A percentile compares a stretch with the other conserved stretches of the same genome.
These are phyloP conservation scores for Battus philenor DNA, from an alignment of 1,140 invertebrate genomes.

Conservation along the genomic window DNA sequence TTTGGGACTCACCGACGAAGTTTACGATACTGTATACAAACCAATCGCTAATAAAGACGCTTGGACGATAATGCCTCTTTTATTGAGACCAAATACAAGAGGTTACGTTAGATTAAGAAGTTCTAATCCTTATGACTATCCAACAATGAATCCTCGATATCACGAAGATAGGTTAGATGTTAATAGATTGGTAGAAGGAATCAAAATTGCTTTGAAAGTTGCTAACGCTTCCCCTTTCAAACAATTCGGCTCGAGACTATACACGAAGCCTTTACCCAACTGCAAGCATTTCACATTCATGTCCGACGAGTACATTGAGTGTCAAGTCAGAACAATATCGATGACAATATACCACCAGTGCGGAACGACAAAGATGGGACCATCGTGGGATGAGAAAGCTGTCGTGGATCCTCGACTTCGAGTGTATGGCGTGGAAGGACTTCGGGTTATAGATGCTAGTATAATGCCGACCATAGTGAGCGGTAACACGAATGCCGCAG, in stretches of 20 bases:
- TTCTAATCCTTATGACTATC: conserved; percentile 89
- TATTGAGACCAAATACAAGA: conserved; percentile 86
- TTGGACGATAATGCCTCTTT: conserved; percentile 89
- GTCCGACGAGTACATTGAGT: conserved; percentile 89
- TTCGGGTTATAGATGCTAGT: conserved; percentile 91
- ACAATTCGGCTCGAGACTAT: conserved; percentile 86
- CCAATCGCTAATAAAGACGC: conserved; percentile 86
- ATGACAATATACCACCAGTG: conserved; percentile 92
- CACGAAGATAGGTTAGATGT: conserved; percentile 87
- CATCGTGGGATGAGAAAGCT: conserved; percentile 82
- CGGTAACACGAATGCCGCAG: conserved; percentile 90
- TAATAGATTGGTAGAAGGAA: conserved; percentile 87
- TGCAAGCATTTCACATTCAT: conserved; percentile 84
- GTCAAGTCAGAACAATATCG: conserved; percentile 88
- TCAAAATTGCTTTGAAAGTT: conserved; percentile 83
- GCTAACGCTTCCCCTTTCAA: conserved; percentile 86
- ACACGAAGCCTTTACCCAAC: conserved; percentile 85
- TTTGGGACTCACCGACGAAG: conserved; percentile 87
- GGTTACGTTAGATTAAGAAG: conserved; percentile 85
- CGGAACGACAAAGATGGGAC: conserved; percentile 91
- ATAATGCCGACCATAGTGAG: conserved; percentile 91
- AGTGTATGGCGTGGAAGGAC: conserved; percentile 85
- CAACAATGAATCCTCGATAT: conserved; percentile 93
- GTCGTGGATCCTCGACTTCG: conserved; percentile 88
- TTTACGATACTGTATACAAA: conserved; percentile 86